These are phyloP conservation scores for Chrysolina americana DNA, from an alignment of 2,888 invertebrate genomes.

Conservation along the genomic window DNA sequence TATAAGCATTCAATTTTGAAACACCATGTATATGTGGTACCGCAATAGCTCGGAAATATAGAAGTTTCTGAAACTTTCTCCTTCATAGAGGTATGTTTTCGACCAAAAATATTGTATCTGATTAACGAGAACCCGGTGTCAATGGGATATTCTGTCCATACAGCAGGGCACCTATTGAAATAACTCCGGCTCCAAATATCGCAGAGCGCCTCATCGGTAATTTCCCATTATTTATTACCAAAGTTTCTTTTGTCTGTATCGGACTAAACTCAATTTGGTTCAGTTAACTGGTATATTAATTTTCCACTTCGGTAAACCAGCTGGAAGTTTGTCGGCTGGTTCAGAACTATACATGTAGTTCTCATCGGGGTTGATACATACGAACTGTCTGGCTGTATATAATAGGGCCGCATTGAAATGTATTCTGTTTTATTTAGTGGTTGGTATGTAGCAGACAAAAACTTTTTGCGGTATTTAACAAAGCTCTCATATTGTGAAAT, in stretches of 20 bases:
- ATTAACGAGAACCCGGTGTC: background rate
- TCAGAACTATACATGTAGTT: slow-evolving; percentile 29
- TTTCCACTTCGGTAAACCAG: slow-evolving; percentile 37
- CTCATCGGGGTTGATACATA: background rate
- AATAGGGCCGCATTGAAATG: background rate
- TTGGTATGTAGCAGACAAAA: background rate
- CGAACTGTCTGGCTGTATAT: background rate
- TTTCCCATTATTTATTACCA: slow-evolving; percentile 40
- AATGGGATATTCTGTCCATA: background rate
- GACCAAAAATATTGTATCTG: background rate
- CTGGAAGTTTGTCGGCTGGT: slow-evolving; percentile 32
- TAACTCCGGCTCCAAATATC: background rate
- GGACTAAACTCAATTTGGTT: slow-evolving; percentile 41
- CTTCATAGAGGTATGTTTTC: no score
- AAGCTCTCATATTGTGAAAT: background rate
- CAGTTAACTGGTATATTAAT: slow-evolving; percentile 43
- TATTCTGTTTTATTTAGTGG: background rate
- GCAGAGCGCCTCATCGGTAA: slow-evolving; percentile 13
- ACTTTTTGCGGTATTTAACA: background rate
- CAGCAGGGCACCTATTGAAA: background rate
- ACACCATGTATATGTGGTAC: no score
- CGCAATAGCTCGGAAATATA: no score
- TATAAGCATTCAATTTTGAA: no score
- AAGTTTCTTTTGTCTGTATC: slow-evolving; percentile 38
- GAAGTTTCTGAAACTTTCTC: no score